Base-by-base conservation (phyloP, 30 jellyfish, hydroid and myxozoan species). In the Clytia hemisphaerica region DNA sequence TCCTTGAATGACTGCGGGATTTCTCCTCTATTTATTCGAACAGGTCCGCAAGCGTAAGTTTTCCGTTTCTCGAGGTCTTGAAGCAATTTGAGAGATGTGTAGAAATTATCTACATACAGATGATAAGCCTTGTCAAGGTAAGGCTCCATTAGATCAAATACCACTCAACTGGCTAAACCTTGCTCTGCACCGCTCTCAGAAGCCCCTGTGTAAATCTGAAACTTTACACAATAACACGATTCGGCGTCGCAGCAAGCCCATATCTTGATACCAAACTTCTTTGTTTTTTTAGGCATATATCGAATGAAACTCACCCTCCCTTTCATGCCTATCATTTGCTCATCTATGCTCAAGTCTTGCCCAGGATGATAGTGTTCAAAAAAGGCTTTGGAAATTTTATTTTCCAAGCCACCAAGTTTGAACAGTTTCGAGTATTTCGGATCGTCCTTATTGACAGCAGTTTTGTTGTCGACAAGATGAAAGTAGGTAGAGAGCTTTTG, bases 81-180 rank as follows among this genome's bases (percentile, higher is more conserved):
- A 4, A 54, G 35, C 33, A 73, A 47, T 24, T 24, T 37, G 4
- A 54, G 36, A 32, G 50, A 32, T 28, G 70, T 73, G 60, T 73
- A 73, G 58, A 57, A 73, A 53, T 54, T 73, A 32, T 73, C 84
- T 53, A 54, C 21, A 48, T 15, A 73, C 24, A 73, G 77, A 54
- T 38, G 84, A 55, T 14, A 73, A 26, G 62, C 84, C 36, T 73
- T 73, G 79, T 57, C 84, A 16, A 73, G 51, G 62, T 73, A 73
- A 22, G 19, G 15, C 35, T 6, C 66, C 66, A 51, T 51, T 10
- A 51, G 28, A 10, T 42, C 53, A 42, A 42, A 42, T 21, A 73
- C 78, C 36, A 73, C 85, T 26, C 65, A 24, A 6, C 58, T 27
- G 40, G 65, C 77, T 19, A 73, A 54, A 25, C 85, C 85, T 33